Conservation (phyloP, 92 coral and sea anemone species). For the Epizoanthus stellaris region DNA sequence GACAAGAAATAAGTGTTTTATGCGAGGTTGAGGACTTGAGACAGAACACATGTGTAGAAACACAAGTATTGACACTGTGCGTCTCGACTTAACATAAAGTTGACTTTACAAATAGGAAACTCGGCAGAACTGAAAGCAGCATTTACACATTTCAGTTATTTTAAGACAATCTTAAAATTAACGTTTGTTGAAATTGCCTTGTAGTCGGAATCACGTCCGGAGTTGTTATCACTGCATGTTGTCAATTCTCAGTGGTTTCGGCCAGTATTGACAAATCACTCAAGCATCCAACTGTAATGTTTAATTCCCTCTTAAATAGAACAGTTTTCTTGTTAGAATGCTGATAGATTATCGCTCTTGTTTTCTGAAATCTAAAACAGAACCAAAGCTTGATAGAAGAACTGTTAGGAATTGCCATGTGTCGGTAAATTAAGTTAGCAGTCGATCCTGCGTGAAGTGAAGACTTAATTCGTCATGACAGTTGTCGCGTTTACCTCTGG, state of each 20-base stretch:
- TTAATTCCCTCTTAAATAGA: neutral
- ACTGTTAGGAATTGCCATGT: neutral
- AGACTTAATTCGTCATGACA: neutral
- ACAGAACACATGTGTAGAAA: too few relatives aligned
- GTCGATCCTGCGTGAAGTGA: neutral
- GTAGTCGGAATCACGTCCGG: constrained; percentile 15
- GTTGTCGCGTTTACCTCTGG: neutral
- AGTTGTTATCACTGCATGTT: constrained; percentile 3
- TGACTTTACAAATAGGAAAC: too few relatives aligned
- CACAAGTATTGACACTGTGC: too few relatives aligned
- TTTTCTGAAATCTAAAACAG: neutral
- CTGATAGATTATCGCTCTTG: neutral
- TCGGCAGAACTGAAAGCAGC: neutral
- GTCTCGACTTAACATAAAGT: too few relatives aligned
- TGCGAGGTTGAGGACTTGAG: constrained; percentile 7
- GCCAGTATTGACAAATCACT: constrained; percentile 27
- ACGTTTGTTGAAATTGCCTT: neutral
- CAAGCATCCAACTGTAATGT: constrained; percentile 3
- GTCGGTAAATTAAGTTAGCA: neutral
- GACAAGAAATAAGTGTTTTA: too few relatives aligned
- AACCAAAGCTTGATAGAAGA: neutral
- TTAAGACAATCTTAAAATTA: neutral
- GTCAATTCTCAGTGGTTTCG: neutral
- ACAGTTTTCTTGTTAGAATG: neutral
- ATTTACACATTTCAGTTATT: neutral